Evolutionary conservation across 2,888 invertebrate species (phyloP).

Genomic region (Colletes collaris): DNA sequence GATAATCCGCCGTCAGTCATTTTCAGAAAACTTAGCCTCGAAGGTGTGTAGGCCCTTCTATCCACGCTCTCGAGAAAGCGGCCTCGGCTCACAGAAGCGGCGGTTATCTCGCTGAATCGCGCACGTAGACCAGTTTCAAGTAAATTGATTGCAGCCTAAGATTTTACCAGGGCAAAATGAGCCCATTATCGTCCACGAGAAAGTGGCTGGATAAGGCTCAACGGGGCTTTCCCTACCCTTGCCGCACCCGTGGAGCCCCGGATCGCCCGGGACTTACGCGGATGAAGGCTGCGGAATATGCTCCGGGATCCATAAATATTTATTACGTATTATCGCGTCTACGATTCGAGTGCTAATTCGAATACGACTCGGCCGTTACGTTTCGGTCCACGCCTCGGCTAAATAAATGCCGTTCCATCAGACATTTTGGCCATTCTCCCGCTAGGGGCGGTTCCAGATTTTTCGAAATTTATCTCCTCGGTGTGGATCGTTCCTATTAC

Average conservation of each 20-base stretch:
- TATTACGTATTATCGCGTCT: constrained; percentile 23
- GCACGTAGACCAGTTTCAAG: constrained; percentile 62
- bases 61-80: constrained; percentile 29
- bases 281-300: constrained; percentile 1
- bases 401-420: not conserved
- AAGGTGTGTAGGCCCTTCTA: constrained; percentile 39
- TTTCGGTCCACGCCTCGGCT: not conserved
- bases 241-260: not conserved
- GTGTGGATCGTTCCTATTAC: no score
- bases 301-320: constrained; percentile 34
- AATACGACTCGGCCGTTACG: not conserved
- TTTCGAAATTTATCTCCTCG: no score
- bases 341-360: constrained; percentile 16
- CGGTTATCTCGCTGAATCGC: constrained; percentile 63
- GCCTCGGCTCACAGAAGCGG: constrained; percentile 24
- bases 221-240: constrained; percentile 6
- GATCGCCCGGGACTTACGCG: not conserved
- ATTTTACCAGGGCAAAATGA: constrained; percentile 47
- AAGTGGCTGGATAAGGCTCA: constrained; percentile 61
- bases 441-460: no score
- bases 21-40: constrained; percentile 62
- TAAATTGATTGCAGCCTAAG: constrained; percentile 64
- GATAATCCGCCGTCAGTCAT: constrained; percentile 66
- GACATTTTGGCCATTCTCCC: no score
- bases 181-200: constrained; percentile 57